phyloP scores from a whole-genome alignment of 2,113 vertebrate genomes.

The Microcebus griseorufus region DNA sequence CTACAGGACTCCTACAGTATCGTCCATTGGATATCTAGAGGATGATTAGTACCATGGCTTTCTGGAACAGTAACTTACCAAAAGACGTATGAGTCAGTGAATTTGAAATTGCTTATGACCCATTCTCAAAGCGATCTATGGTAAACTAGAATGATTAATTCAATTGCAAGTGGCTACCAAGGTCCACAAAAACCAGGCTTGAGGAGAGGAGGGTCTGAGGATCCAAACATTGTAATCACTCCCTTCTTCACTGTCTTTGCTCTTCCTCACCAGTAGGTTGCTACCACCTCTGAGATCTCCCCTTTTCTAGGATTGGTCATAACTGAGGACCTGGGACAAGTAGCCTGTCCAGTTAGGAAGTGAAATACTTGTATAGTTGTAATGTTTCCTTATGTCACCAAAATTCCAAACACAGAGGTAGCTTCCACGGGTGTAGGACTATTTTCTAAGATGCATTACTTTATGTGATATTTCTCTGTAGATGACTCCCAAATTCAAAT shows the following conservation, averaged over 20 bases:
- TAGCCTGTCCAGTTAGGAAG: neutral
- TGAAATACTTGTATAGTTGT: neutral
- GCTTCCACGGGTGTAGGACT: neutral
- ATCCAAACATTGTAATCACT: neutral
- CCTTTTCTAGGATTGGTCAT: neutral
- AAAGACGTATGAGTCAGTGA: neutral
- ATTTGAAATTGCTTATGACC: conserved; percentile 5
- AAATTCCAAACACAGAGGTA: conserved; percentile 1
- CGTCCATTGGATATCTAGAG: neutral
- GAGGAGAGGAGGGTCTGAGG: neutral
- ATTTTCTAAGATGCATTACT: conserved; percentile 22
- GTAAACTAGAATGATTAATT: neutral
- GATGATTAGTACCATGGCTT: neutral
- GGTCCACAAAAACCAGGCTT: neutral
- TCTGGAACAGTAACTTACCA: neutral
- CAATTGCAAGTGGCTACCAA: neutral
- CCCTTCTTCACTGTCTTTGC: neutral
- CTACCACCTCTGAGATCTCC: neutral
- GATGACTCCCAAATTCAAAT: neutral
- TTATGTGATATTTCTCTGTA: neutral
- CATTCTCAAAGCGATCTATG: neutral
- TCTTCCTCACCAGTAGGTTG: neutral
- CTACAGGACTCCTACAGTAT: neutral
- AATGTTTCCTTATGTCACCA: neutral
- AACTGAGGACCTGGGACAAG: neutral